phyloP scores from a whole-genome alignment of 37 sponge, comb jelly and placozoan species.

The Beroe ovata region DNA sequence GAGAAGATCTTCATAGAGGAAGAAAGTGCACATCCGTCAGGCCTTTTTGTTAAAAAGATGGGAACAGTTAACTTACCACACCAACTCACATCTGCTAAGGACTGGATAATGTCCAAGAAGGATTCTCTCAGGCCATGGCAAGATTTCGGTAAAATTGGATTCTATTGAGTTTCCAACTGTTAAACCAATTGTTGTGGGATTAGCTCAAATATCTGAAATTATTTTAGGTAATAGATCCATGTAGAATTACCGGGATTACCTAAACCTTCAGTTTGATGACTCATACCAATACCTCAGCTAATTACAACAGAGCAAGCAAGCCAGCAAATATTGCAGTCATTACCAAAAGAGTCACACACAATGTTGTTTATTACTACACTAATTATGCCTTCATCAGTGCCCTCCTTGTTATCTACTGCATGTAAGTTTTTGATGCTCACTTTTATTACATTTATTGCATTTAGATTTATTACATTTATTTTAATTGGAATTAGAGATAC shows the following conservation, averaged over 20 bases:
- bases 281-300: not conserved
- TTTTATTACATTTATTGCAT: too few species aligned
- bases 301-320: conserved; percentile 52
- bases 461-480: too few species aligned
- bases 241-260: too few species aligned
- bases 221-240: too few species aligned
- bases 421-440: conserved; percentile 42
- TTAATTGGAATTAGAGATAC: too few species aligned
- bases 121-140: conserved; percentile 49
- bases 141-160: conserved; percentile 20
- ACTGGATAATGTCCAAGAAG: conserved; percentile 31
- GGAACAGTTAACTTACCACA: not conserved
- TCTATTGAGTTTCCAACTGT: too few species aligned
- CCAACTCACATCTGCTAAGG: conserved; percentile 23
- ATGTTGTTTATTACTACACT: conserved; percentile 64
- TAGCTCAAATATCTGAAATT: too few species aligned
- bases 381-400: conserved; percentile 62
- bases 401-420: conserved; percentile 54
- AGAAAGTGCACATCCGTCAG: not conserved
- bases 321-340: conserved; percentile 6
- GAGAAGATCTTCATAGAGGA: conserved; percentile 38
- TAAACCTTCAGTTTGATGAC: too few species aligned
- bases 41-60: conserved; percentile 12
- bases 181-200: too few species aligned
- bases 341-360: conserved; percentile 8